Evolutionary conservation across 2,888 invertebrate species (phyloP).

Genomic region (Leptopilina syphax): DNA sequence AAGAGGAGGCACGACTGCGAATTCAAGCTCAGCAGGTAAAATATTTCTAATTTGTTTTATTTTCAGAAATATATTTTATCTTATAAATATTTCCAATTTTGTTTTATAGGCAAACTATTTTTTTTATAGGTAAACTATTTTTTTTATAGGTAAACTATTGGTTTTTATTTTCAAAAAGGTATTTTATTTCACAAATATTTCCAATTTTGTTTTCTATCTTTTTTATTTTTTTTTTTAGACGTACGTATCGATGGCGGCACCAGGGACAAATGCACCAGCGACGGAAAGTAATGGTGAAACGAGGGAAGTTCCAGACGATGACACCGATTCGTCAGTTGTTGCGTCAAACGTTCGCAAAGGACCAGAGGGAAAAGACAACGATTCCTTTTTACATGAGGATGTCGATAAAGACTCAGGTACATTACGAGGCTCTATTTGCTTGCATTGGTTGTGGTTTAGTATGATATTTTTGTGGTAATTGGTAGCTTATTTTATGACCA

Average conservation of each 20-base stretch:
- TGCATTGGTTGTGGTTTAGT: constrained; percentile 73
- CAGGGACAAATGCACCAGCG: constrained; percentile 62
- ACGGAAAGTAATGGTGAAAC: constrained; percentile 65
- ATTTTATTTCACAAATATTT: no score
- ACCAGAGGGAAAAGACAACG: constrained; percentile 91
- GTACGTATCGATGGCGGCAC: constrained; percentile 60
- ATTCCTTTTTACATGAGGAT: constrained; percentile 82
- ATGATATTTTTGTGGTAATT: constrained; percentile 68
- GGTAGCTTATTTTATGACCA: constrained; percentile 59
- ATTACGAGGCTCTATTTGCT: constrained; percentile 66
- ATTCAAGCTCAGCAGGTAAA: constrained; percentile 81
- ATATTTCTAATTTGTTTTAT: background rate
- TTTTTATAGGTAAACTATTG: no score
- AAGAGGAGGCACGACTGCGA: constrained; percentile 91
- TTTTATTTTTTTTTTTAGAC: constrained; percentile 59
- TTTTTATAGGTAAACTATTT: background rate
- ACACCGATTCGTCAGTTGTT: constrained; percentile 64
- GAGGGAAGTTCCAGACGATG: constrained; percentile 64
- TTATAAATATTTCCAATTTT: no score
- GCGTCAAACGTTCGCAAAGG: constrained; percentile 81
- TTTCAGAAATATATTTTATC: background rate
- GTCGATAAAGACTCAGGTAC: constrained; percentile 78
- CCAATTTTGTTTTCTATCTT: background rate
- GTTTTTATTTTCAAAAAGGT: no score
- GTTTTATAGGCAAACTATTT: background rate